Percentiles rank a stretch among this genome's conserved stretches.
phyloP scores from a whole-genome alignment of 35 echinoderm and acorn worm genomes.

The Acanthaster planci region DNA sequence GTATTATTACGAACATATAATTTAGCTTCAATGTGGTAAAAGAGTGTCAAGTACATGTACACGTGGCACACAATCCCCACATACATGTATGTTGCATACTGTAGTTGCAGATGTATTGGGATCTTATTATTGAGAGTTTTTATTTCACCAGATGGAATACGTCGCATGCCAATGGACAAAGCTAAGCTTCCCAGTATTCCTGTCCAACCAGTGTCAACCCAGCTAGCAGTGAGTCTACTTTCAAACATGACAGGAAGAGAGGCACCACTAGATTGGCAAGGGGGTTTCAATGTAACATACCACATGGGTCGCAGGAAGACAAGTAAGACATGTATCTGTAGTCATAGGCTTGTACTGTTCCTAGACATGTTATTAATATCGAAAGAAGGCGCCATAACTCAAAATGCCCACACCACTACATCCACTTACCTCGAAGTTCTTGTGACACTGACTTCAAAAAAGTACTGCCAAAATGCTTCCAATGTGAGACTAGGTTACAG shows the following conservation, averaged over 20 bases:
- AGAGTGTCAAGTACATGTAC: too few species aligned
- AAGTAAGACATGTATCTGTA: conserved; percentile 36
- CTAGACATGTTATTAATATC: neutral
- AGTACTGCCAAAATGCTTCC: too few species aligned
- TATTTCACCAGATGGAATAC: conserved; percentile 45
- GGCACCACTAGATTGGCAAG: conserved; percentile 22
- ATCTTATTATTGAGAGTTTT: neutral
- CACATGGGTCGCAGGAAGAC: conserved; percentile 32
- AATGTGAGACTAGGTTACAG: too few species aligned
- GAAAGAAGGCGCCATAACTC: neutral
- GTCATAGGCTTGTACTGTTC: neutral
- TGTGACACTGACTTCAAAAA: neutral
- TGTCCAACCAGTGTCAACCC: conserved; percentile 43
- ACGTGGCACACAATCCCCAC: too few species aligned
- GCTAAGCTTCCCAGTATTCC: conserved; percentile 45
- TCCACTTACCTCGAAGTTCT: too few species aligned
- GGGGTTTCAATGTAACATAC: conserved; percentile 43
- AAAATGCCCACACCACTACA: neutral
- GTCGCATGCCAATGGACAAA: conserved; percentile 29
- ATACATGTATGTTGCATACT: too few species aligned
- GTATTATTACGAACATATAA: too few species aligned
- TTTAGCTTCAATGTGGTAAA: too few species aligned
- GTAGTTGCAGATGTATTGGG: too few species aligned
- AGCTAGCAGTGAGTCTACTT: conserved; percentile 31
- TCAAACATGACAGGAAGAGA: conserved; percentile 38